These are phyloP conservation scores for Cotesia congregata DNA, from an alignment of 2,888 invertebrate genomes.

Conservation along the genomic window DNA sequence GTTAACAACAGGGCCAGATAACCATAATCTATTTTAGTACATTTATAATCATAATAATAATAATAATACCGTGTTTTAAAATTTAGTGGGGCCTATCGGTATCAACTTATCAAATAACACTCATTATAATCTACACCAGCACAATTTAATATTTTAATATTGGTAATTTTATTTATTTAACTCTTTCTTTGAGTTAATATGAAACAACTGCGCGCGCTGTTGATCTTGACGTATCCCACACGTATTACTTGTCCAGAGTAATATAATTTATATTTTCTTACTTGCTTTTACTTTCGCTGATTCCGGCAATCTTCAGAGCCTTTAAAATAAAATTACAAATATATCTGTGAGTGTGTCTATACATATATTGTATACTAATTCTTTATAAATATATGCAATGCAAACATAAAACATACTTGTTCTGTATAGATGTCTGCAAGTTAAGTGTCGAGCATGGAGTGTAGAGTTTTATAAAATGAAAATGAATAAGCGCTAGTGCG, in stretches of 20 bases:
- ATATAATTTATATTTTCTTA: conserved; percentile 22
- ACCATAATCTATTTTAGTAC: background rate
- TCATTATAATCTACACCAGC: background rate
- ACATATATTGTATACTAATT: background rate
- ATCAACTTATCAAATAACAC: background rate
- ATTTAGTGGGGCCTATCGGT: background rate
- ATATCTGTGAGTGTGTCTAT: background rate
- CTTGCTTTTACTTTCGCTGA: conserved; percentile 21
- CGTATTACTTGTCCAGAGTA: conserved; percentile 39
- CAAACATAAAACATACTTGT: too few species aligned
- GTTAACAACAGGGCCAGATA: background rate
- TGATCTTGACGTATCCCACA: background rate
- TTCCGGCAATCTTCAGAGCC: conserved; percentile 42
- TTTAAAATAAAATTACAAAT: conserved; percentile 15
- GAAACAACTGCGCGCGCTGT: background rate
- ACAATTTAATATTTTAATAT: background rate
- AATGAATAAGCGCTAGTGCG: conserved; percentile 23
- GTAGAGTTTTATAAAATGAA: background rate
- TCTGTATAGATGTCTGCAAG: too few species aligned
- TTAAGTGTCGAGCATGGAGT: too few species aligned
- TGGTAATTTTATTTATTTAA: background rate
- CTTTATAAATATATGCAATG: too few species aligned
- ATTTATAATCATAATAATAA: too few species aligned
- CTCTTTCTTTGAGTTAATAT: background rate
- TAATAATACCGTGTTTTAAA: too few species aligned